Evolutionary conservation across 2,888 invertebrate species (phyloP), one percentile per base, ranked within the genome.

Genomic region (Athalia circularis): DNA sequence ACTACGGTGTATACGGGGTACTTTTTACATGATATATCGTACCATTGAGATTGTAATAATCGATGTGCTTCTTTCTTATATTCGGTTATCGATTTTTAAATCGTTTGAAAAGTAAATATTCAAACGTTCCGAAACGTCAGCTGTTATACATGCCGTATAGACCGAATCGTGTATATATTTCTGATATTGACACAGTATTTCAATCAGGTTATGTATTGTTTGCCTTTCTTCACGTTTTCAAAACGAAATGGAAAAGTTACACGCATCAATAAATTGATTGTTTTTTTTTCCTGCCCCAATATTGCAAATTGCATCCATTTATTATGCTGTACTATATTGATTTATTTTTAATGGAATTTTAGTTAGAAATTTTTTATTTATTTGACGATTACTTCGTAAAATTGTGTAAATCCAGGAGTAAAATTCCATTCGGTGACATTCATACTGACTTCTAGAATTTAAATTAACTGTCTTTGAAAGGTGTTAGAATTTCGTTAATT

Each of bases 151-250:
- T 54, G 15, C 68, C 43, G 48, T 65, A n/a, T n/a, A 6, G 48
- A 9, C 48, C 54, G 5, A 52, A 29, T 29, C 29, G 29, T 29
- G 2, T 29, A 29, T n/a, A n/a, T 43, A 8, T 43, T 11, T 9
- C 8, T 47, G 47, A 0, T 47, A 13, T 72, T 47, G 57, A 47
- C 9, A 11, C 47, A 45, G 72, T 8, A 59, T 59, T 59, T 72
- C 72, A 72, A 72, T 72, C 59, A 45, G 43, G 52, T 54, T 54
- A 29, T 29, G 29, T 52, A 29, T 29, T 68, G 54, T 54, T 68
- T 43, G 54, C 54, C 52, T 29, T 43, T 68, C 15, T 0, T 11
- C 11, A 43, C 54, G n/a, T 15, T 9, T 0, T 50, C 47, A 8
- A 2, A n/a, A 64, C 43, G 59, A 59, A 5, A 13, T n/a, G n/a